These are phyloP conservation scores for Eulemur rubriventer DNA, from an alignment of 2,797 vertebrate genomes.

Conservation along the genomic window DNA sequence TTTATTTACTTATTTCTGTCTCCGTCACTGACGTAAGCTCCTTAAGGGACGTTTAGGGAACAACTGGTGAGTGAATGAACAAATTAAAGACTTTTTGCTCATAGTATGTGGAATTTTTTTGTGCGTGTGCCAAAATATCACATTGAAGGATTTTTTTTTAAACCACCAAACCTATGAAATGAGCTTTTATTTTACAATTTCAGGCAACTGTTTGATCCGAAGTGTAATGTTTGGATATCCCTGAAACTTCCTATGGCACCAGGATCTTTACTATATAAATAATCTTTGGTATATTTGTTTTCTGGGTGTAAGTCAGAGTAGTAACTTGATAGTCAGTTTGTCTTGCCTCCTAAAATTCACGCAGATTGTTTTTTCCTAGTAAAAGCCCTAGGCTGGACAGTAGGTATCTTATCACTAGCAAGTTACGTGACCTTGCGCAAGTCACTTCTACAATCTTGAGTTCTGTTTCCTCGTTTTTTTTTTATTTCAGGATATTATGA, in stretches of 20 bases:
- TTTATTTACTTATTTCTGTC: not conserved
- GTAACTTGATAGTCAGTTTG: not conserved
- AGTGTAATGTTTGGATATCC: not conserved
- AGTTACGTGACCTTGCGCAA: not conserved
- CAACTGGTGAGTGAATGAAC: not conserved
- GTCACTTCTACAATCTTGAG: not conserved
- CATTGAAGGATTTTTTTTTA: not conserved
- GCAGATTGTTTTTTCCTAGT: not conserved
- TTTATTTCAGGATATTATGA: no score
- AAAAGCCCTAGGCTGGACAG: not conserved
- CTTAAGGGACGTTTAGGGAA: not conserved
- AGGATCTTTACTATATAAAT: not conserved
- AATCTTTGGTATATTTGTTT: slow-evolving; percentile 38
- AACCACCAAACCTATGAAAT: not conserved
- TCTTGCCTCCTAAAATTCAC: not conserved
- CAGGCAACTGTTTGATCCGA: not conserved
- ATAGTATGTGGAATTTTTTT: not conserved
- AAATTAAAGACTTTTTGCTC: not conserved
- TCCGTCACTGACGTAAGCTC: not conserved
- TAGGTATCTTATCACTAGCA: not conserved
- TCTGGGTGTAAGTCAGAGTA: not conserved
- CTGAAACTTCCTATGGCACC: not conserved
- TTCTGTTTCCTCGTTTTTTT: not conserved
- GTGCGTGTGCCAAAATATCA: not conserved
- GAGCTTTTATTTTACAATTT: not conserved